Conservation (phyloP, 2,113 vertebrate species). For the Datnioides undecimradiatus region DNA sequence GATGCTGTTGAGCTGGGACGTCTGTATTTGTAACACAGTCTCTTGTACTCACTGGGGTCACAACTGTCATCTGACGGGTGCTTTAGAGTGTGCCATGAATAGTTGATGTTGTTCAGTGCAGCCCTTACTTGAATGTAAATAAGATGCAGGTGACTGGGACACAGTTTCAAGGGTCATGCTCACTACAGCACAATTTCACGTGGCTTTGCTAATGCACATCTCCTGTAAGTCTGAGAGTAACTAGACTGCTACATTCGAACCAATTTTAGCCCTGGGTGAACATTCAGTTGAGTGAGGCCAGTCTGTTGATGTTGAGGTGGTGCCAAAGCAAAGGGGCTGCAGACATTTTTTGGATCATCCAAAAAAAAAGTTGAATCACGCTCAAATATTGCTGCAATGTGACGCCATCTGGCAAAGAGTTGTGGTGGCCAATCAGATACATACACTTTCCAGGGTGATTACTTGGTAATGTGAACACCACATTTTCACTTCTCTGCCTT, state of each 20-base stretch:
- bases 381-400: background rate
- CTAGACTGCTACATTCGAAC: background rate
- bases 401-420: background rate
- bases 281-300: background rate
- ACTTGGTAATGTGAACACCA: background rate
- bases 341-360: no score
- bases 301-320: background rate
- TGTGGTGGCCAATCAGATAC: no score
- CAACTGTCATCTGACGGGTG: constrained; percentile 54
- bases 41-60: constrained; percentile 43
- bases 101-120: constrained; percentile 76
- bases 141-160: constrained; percentile 67
- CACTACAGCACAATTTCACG: constrained; percentile 50
- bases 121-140: constrained; percentile 72
- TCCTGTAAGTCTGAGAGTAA: background rate
- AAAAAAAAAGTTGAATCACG: background rate
- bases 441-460: no score
- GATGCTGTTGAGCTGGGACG: background rate
- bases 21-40: constrained; percentile 33
- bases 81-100: constrained; percentile 75
- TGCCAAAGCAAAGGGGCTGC: background rate
- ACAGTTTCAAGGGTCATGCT: constrained; percentile 67
- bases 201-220: constrained; percentile 10
- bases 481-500: no score
- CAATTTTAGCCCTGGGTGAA: background rate